Conservation (phyloP, 2,888 invertebrate genomes). For the Philhelius pedissequus region DNA sequence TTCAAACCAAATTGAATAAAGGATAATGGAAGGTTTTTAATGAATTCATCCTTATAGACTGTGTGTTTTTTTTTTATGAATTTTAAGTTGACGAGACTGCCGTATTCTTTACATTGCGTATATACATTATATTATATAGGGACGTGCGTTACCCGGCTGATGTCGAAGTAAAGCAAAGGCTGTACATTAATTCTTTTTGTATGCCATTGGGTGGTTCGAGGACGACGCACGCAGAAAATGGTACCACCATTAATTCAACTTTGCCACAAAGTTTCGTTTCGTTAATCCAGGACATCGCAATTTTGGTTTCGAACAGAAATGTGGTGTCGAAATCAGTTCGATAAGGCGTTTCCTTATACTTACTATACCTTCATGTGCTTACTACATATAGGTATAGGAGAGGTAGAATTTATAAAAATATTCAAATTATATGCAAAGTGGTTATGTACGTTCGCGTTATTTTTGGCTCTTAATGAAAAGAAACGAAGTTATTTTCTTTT, state of each 20-base stretch:
- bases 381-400: no score
- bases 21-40: constrained; percentile 60
- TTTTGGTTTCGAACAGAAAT: constrained; percentile 15
- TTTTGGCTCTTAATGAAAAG: constrained; percentile 5
- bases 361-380: no score
- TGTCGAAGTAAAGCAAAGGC: neutral
- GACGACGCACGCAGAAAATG: neutral
- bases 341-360: neutral
- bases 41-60: constrained; percentile 58
- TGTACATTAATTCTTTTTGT: constrained; percentile 55
- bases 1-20: constrained; percentile 55
- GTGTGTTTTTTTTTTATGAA: constrained; percentile 51
- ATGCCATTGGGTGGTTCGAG: constrained; percentile 6
- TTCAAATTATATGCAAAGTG: constrained; percentile 46
- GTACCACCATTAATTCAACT: neutral
- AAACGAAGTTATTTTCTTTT: constrained; percentile 1
- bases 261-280: constrained; percentile 6
- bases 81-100: neutral
- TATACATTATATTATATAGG: no score
- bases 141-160: neutral
- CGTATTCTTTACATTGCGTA: constrained; percentile 27
- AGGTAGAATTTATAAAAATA: constrained; percentile 11
- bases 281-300: neutral
- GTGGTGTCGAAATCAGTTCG: constrained; percentile 8
- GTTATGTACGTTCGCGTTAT: constrained; percentile 12